Conservation (phyloP, 2,888 invertebrate genomes). For the Drosophila putrida region DNA sequence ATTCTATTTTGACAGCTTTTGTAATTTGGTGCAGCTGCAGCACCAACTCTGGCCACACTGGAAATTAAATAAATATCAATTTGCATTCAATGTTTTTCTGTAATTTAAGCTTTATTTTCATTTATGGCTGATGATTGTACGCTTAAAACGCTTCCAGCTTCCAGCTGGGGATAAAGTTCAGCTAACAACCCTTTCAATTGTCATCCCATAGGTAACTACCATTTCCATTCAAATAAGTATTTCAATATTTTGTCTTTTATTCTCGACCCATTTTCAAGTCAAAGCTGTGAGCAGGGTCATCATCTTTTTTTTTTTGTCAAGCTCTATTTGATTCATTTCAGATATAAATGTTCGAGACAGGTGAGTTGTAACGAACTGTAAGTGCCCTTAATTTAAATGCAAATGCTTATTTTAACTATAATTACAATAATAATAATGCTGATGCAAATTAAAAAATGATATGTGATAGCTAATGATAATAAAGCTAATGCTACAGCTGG, state of each 20-base stretch:
- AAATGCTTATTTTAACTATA: background rate
- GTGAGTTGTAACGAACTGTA: background rate
- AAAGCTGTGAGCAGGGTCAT: background rate
- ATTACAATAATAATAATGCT: background rate
- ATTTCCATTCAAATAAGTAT: constrained; percentile 13
- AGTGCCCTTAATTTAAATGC: constrained; percentile 1
- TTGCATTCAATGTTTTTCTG: constrained; percentile 66
- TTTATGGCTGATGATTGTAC: constrained; percentile 46
- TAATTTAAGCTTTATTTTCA: constrained; percentile 72
- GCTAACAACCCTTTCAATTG: constrained; percentile 5
- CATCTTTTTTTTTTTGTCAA: constrained; percentile 16
- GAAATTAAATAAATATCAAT: constrained; percentile 68
- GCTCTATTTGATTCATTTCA: background rate
- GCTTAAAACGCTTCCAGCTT: constrained; percentile 3
- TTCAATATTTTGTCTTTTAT: constrained; percentile 45
- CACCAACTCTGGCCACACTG: constrained; percentile 36
- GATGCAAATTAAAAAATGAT: too few relatives aligned
- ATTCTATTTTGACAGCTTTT: constrained; percentile 3
- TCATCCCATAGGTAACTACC: background rate
- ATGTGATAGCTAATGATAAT: constrained; percentile 2
- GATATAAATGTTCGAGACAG: background rate
- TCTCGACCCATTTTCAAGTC: background rate
- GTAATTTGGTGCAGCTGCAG: constrained; percentile 66
- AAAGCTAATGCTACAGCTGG: background rate
- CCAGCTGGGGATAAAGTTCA: constrained; percentile 31